Evolutionary conservation across 2,888 invertebrate species (phyloP).

Genomic region (Cryptocephalus moraei): DNA sequence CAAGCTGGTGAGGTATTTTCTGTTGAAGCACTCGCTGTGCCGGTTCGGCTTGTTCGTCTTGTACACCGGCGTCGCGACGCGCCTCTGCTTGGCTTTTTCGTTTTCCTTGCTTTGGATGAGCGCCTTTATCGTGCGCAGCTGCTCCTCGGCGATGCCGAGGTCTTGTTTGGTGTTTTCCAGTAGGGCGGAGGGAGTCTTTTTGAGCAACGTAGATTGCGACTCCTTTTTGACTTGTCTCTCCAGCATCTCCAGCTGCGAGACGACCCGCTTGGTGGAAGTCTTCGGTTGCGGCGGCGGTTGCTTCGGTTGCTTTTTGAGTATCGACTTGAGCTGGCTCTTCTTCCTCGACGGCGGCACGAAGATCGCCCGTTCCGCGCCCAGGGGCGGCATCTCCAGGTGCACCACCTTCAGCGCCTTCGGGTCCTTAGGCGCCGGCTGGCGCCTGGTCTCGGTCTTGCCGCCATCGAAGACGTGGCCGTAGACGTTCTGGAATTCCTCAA

Average conservation of each 20-base stretch:
- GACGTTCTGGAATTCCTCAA: constrained; percentile 9
- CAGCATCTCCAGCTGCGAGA: neutral
- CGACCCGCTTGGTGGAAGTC: neutral
- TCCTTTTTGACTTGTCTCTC: neutral
- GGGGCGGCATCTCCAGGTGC: constrained; percentile 9
- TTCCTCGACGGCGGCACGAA: neutral
- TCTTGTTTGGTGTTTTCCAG: constrained; percentile 9
- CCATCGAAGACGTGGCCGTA: constrained; percentile 4
- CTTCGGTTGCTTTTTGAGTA: no score
- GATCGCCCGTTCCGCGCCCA: constrained; percentile 12
- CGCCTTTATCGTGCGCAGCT: constrained; percentile 6
- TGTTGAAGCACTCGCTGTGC: constrained; percentile 9
- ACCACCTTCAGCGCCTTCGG: constrained; percentile 10
- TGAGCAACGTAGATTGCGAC: neutral
- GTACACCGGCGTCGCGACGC: neutral
- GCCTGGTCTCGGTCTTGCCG: neutral
- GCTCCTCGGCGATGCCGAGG: constrained; percentile 7
- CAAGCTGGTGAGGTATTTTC: constrained; percentile 20
- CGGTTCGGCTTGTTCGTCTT: constrained; percentile 6
- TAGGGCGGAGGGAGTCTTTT: constrained; percentile 4
- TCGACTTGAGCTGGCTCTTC: neutral
- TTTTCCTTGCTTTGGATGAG: constrained; percentile 4
- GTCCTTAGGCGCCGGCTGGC: neutral
- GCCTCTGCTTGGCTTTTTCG: neutral
- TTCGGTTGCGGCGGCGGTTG: neutral